A percentile compares a stretch with the other conserved stretches of the same genome.
Evolutionary conservation across 2,113 vertebrate species (phyloP).

Genomic region (Paratilapia polleni): DNA sequence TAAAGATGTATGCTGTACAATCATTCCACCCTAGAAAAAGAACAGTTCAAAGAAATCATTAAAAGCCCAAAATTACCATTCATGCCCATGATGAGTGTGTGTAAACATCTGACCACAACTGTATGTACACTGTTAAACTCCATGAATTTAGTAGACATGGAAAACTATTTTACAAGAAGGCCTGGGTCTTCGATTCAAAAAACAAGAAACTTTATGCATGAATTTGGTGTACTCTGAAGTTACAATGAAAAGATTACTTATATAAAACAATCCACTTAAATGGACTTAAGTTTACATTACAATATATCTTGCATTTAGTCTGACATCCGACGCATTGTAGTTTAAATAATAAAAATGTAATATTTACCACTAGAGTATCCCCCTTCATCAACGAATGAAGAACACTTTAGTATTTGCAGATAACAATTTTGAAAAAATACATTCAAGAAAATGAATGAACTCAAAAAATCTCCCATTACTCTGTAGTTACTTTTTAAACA

Average conservation of each 20-base stretch:
- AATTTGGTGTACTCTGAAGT: no score
- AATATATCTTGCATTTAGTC: background rate
- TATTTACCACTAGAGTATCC: background rate
- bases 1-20: no score
- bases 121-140: background rate
- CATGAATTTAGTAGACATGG: background rate
- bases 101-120: no score
- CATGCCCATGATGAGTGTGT: no score
- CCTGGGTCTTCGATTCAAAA: background rate
- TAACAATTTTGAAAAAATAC: background rate
- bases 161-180: background rate
- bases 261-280: background rate
- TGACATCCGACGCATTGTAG: no score
- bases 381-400: background rate
- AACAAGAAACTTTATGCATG: background rate
- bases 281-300: background rate
- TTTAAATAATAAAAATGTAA: no score
- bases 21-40: no score
- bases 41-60: no score
- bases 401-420: background rate
- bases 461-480: background rate
- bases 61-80: no score
- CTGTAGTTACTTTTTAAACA: background rate
- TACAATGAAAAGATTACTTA: background rate
- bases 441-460: background rate